These are phyloP conservation scores for Phylloscopus collybita DNA, from an alignment of 2,797 vertebrate species.

Conservation along the genomic window DNA sequence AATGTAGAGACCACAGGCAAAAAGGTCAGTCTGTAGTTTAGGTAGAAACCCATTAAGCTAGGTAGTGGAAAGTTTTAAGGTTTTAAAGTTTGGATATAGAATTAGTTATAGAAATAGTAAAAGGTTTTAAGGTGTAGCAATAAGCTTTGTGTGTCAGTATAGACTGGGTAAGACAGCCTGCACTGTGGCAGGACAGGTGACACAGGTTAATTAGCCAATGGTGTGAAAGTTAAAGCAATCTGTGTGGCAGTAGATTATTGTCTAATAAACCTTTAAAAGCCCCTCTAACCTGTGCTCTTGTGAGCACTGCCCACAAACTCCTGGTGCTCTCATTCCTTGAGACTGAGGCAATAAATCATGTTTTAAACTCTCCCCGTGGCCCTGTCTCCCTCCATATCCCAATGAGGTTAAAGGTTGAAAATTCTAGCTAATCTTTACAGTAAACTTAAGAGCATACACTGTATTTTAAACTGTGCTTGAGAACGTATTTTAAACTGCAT, in stretches of 20 bases:
- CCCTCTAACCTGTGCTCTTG: background rate
- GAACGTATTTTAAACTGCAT: background rate
- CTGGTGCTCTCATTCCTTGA: background rate
- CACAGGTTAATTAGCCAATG: background rate
- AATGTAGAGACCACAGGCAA: background rate
- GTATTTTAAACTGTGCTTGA: background rate
- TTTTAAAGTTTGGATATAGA: background rate
- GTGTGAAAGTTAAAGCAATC: background rate
- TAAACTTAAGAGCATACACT: background rate
- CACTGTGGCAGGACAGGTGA: background rate
- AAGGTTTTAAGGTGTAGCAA: background rate
- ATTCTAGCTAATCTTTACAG: background rate
- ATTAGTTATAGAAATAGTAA: background rate
- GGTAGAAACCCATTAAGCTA: background rate
- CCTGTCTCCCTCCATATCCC: background rate
- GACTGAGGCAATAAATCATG: background rate
- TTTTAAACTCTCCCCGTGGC: background rate
- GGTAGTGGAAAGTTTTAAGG: background rate
- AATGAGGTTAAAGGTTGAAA: background rate
- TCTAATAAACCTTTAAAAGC: background rate
- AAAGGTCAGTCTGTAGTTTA: background rate
- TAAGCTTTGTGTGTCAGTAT: background rate
- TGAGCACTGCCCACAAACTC: background rate
- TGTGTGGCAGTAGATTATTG: background rate
- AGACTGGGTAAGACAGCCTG: background rate